Evolutionary conservation across 1,140 invertebrate genomes (phyloP), one percentile per base, ranked within the genome.

Genomic region (Euschistus heros): DNA sequence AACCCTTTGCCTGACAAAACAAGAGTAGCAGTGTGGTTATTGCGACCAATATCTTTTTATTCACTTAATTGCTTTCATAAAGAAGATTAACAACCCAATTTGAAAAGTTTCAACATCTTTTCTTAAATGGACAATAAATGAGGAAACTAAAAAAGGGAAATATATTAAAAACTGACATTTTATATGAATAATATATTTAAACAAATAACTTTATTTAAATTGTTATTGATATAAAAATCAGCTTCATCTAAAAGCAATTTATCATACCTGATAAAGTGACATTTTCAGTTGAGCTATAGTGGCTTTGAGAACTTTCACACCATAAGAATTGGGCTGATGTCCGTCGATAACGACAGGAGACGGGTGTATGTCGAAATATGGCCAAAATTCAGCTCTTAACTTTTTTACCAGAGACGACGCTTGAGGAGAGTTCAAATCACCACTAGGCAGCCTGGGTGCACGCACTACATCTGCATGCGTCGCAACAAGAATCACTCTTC

Each of bases 401-500:
- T 20, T 33, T 26, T 61, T 61, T 4, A 24, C 59, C 4, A 61
- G 33, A 17, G 27, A n/a, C 2, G 79, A 77, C 2, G 80, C 80
- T 63, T 83, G 80, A n/a, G 78, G 76, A 71, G 78, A 79, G 8
- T 80, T 72, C 74, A 80, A 84, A 68, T 81, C 81, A 30, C 82
- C 82, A 24, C 78, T 74, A 30, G 76, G 71, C 52, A 79, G 81
- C 68, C 78, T 80, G 14, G 76, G 75, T 47, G 80, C 81, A 8
- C 77, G 70, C 0, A 77, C 76, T 6, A 73, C 70, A 71, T 86
- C 84, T 15, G 85, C 83, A 73, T 88, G 85, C 0, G 85, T 87
- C 8, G 82, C 86, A 5, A 88, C 76, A 26, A 88, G 73, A 17
- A 84, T 73, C 5, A 89, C 80, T 64, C 76, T 72, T 5, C 77